Base-by-base conservation (phyloP, 1,140 invertebrate species). In the Aphelinus certus region DNA sequence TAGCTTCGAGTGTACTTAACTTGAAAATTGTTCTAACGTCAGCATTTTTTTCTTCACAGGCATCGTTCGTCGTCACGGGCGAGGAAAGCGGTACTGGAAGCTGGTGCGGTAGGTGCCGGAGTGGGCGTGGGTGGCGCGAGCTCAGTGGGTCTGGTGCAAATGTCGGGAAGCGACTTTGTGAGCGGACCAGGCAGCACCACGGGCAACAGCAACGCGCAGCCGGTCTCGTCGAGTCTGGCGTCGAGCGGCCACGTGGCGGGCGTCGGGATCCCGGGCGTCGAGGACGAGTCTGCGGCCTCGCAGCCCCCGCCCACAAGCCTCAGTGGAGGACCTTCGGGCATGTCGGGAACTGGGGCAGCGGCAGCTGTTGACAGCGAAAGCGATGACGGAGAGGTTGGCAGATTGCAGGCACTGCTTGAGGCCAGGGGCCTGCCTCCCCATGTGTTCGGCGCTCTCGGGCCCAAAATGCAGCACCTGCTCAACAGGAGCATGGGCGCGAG, bases 391-490 rank as follows among this genome's bases (percentile, higher is more conserved):
- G 95, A 97, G 87, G 95, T 97, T 80, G 95, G 95, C 53, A 90
- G 95, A 47, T 88, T 96, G 45, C 95, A 97, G 88, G 96, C 96
- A 10, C 87, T 98, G 68, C 89, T 99, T 43, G 97, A 99, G 89
- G 95, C 97, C 42, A 90, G 97, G 81, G 97, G 97, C 7, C 85
- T 99, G 78, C 97, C 97, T 7, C 97, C 97, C 1, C 97, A 98
- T 86, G 90, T 99, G 49, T 97, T 99, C 84, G 96, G 97, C 10
- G 95, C 96, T 49, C 90, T 99, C 48, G 97, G 96, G 5, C 96
- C 98, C 55, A 91, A 98, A 57, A 98, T 99, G 96, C 98, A 99
- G 82, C 97, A 99, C 86, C 89, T 99, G 45, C 89, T 99, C 58
- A 97, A 98, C 84, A 90, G 97, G 71, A 97, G 95, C 75, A 97